These are phyloP conservation scores for Distichodus sexfasciatus DNA, from an alignment of 2,797 vertebrate species.

Conservation along the genomic window DNA sequence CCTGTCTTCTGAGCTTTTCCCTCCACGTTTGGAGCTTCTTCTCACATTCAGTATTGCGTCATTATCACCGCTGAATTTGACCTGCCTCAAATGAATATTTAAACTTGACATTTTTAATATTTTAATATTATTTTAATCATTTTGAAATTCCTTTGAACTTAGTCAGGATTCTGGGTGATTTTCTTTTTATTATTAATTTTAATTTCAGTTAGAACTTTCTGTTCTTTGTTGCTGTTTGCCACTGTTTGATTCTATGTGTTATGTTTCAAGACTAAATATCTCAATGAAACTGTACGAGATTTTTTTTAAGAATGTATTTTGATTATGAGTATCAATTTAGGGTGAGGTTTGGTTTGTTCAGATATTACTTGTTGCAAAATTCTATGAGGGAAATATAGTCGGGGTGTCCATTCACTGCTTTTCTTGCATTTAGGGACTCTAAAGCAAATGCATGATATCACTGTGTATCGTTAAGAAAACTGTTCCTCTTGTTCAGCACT, in stretches of 20 bases:
- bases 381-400: background rate
- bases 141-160: too few species aligned
- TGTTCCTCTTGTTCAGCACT: constrained; percentile 70
- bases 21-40: too few species aligned
- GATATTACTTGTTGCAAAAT: constrained; percentile 58
- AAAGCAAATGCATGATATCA: constrained; percentile 72
- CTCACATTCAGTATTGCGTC: too few species aligned
- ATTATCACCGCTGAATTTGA: too few species aligned
- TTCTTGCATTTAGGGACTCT: constrained; percentile 51
- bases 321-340: constrained; percentile 34
- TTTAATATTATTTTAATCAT: too few species aligned
- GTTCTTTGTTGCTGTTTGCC: constrained; percentile 48
- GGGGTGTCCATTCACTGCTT: constrained; percentile 18
- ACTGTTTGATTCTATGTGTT: constrained; percentile 61
- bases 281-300: constrained; percentile 61
- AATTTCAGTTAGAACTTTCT: constrained; percentile 40
- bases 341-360: constrained; percentile 34
- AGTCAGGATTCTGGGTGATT: background rate
- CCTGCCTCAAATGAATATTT: too few species aligned
- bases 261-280: constrained; percentile 59
- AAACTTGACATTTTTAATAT: too few species aligned
- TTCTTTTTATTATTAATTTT: constrained; percentile 19
- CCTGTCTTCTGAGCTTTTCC: too few species aligned
- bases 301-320: constrained; percentile 85
- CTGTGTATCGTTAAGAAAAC: constrained; percentile 61